phyloP scores from a whole-genome alignment of 1,140 invertebrate species.

The Hycleus phaleratus region DNA sequence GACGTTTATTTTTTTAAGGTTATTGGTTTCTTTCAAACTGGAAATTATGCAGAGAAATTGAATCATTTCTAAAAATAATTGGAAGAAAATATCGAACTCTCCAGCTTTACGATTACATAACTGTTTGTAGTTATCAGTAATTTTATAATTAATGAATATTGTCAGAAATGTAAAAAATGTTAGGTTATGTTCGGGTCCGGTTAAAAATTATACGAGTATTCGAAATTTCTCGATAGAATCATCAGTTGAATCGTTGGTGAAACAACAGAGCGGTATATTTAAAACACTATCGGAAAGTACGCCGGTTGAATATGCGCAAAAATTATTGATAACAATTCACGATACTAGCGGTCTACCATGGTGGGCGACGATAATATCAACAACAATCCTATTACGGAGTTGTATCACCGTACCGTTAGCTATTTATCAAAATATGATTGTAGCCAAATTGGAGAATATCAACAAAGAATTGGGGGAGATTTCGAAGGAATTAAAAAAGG shows the following conservation, averaged over 20 bases:
- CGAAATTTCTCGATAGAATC: constrained; percentile 42
- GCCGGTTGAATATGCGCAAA: constrained; percentile 57
- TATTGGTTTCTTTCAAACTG: too few species aligned
- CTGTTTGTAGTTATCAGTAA: too few species aligned
- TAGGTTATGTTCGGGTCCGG: constrained; percentile 1
- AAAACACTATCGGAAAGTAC: constrained; percentile 55
- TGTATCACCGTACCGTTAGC: constrained; percentile 66
- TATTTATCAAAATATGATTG: constrained; percentile 63
- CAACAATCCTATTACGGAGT: constrained; percentile 58
- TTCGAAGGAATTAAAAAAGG: constrained; percentile 58
- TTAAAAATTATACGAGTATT: not conserved
- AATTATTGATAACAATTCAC: constrained; percentile 59
- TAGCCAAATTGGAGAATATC: constrained; percentile 66
- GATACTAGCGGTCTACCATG: constrained; percentile 66
- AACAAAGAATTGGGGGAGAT: constrained; percentile 63
- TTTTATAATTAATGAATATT: too few species aligned
- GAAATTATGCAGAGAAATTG: too few species aligned
- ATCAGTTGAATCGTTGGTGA: constrained; percentile 41
- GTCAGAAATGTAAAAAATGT: not conserved
- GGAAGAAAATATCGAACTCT: too few species aligned
- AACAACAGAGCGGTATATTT: constrained; percentile 47
- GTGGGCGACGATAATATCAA: constrained; percentile 70
- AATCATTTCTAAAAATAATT: too few species aligned
- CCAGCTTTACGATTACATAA: too few species aligned
- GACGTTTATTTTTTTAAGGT: too few species aligned